These are phyloP conservation scores for Hypotaenidia okinawae DNA, from an alignment of 2,797 vertebrate genomes.

Conservation along the genomic window DNA sequence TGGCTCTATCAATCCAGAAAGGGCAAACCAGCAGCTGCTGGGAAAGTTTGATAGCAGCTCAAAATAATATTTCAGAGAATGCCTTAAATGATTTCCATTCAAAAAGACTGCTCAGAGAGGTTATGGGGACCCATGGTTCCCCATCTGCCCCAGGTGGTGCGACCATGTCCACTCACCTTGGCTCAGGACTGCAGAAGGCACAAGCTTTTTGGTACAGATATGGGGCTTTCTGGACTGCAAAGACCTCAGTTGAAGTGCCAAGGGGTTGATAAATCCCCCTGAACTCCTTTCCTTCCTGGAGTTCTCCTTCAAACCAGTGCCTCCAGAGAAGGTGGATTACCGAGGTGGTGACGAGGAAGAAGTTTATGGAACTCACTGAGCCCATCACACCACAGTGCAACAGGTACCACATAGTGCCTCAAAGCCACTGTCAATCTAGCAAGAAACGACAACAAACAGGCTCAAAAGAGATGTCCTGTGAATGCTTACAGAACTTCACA, in stretches of 20 bases:
- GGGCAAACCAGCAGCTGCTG: background rate
- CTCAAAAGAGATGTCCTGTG: background rate
- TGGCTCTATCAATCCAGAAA: background rate
- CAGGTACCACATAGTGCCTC: background rate
- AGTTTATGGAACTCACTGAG: background rate
- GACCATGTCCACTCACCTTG: accelerated
- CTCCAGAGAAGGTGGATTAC: background rate
- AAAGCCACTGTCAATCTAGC: background rate
- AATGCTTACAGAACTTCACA: background rate
- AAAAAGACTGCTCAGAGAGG: background rate
- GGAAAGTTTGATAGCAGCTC: background rate
- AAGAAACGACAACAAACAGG: background rate
- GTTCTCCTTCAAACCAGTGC: too few species aligned
- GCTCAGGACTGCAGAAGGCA: background rate
- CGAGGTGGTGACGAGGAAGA: background rate
- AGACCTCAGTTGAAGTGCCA: background rate
- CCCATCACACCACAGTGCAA: background rate
- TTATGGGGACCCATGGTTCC: background rate
- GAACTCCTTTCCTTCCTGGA: background rate
- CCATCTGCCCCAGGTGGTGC: accelerated
- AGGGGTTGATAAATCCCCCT: background rate
- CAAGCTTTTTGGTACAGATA: background rate
- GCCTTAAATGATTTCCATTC: background rate
- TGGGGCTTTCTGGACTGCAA: background rate
- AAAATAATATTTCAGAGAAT: background rate